Conservation (phyloP, 2,888 invertebrate genomes). For the Listrodromus nycthemerus region DNA sequence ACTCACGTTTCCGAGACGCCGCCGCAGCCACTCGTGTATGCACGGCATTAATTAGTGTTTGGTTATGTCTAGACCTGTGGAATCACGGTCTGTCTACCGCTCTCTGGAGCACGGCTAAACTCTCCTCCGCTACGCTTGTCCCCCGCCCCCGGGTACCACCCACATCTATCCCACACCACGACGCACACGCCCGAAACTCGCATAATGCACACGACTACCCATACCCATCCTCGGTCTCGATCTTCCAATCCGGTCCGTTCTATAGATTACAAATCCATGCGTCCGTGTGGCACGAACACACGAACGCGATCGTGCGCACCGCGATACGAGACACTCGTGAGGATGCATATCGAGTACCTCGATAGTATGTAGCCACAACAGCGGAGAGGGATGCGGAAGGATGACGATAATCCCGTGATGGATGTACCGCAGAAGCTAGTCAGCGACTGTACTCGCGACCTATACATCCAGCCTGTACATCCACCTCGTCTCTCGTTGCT, state of each 20-base stretch:
- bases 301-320: too few relatives aligned
- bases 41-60: conserved; percentile 81
- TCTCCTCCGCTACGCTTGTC: conserved; percentile 47
- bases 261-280: not conserved
- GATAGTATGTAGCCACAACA: conserved; percentile 31
- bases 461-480: conserved; percentile 45
- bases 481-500: conserved; percentile 58
- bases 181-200: conserved; percentile 11
- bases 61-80: conserved; percentile 76
- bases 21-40: conserved; percentile 73
- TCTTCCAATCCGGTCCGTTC: conserved; percentile 4
- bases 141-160: conserved; percentile 57
- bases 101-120: conserved; percentile 66
- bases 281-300: not conserved
- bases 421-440: conserved; percentile 75
- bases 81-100: conserved; percentile 68
- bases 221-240: not conserved
- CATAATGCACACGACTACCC: conserved; percentile 34
- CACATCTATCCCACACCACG: conserved; percentile 56
- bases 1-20: not conserved
- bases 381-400: conserved; percentile 29
- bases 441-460: conserved; percentile 39
- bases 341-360: conserved; percentile 46
- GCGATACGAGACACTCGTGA: conserved; percentile 11
- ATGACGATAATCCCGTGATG: conserved; percentile 81